Conservation (phyloP, 2,113 vertebrate species). For the Microcebus lehilahytsara region DNA sequence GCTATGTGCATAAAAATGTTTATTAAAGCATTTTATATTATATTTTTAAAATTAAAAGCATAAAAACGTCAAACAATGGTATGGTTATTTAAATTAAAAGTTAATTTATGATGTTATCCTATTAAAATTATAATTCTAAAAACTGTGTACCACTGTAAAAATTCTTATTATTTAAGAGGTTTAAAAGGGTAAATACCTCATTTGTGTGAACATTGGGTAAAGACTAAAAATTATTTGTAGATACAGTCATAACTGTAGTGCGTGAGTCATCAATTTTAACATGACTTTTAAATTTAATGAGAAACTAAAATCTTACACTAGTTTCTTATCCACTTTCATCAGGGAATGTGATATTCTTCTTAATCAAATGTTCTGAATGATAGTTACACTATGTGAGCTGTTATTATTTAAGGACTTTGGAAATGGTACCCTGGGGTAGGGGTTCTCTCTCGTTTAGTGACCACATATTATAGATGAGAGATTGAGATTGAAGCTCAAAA, state of each 20-base stretch:
- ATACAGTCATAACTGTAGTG: not conserved
- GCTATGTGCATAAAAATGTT: not conserved
- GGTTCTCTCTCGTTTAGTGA: not conserved
- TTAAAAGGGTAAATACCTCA: not conserved
- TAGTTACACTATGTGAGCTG: not conserved
- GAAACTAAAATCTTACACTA: not conserved
- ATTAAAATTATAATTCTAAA: conserved; percentile 3
- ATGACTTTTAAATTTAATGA: not conserved
- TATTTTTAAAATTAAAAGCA: not conserved
- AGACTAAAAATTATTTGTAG: not conserved
- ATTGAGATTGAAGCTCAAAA: not conserved
- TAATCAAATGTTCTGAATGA: not conserved
- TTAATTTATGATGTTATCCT: not conserved
- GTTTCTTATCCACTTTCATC: not conserved
- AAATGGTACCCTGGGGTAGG: not conserved
- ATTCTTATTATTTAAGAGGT: not conserved
- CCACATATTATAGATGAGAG: not conserved
- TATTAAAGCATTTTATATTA: not conserved
- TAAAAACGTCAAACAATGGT: not conserved
- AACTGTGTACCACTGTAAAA: not conserved
- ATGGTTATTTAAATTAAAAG: not conserved
- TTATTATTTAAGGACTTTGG: not conserved
- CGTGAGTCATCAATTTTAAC: not conserved
- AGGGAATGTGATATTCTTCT: not conserved
- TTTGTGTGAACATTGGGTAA: not conserved